Evolutionary conservation across 1,140 invertebrate genomes (phyloP), one percentile per base, ranked within the genome.

Genomic region (Dendrolimus punctatus): DNA sequence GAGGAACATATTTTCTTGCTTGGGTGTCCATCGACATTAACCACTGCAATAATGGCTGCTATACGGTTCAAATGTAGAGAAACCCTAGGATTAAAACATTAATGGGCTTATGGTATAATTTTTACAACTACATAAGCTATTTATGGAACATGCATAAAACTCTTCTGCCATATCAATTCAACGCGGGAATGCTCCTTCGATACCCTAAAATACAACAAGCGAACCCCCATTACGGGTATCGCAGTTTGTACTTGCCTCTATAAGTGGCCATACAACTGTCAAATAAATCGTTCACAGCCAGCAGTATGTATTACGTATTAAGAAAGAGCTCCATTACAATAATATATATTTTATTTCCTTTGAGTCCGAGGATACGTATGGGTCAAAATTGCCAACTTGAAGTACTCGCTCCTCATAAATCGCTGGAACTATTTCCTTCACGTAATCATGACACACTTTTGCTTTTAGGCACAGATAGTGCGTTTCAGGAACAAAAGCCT

Each of bases 391-490:
- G 39, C 23, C 42, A 46, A 47, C 39, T 55, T 49, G 45, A 51
- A 68, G 69, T 65, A 70, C 50, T 57, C 56, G 62, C 43, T 46
- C 57, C 56, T 44, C 61, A 69, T 71, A 74, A 71, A 71, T 71
- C 60, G 57, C 57, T 9, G 40, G 36, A 40, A 52, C 53, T 58
- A 61, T 68, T 71, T 68, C 58, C 65, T 69, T 54, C 52, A 46
- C 51, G 49, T 36, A 60, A 46, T 43, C 50, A 51, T 69, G 61
- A 71, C 67, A 72, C 46, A 66, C 49, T 68, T 73, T 73, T 73
- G 58, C 66, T 73, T 75, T 72, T 69, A 80, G 74, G 74, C n/a
- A 80, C 69, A 50, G 73, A 70, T 56, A 63, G 64, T 46, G 58
- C 53, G 46, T 10, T 58, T 6, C 64, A 58, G 44, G 66, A 68